Conservation (phyloP, 92 coral and sea anemone species). For the Porites cylindrica region DNA sequence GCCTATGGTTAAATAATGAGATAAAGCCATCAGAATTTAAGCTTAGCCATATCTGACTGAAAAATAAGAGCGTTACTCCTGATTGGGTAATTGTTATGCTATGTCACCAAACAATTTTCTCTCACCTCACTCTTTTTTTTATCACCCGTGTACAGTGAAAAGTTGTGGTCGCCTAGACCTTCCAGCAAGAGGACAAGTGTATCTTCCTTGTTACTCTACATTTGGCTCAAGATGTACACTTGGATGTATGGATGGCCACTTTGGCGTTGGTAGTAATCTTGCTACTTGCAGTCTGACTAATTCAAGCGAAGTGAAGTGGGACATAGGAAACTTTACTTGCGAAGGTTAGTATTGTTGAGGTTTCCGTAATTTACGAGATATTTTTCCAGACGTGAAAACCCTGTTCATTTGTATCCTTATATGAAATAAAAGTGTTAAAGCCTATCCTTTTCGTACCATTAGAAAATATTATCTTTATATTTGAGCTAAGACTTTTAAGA, state of each 20-base stretch:
- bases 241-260: constrained; percentile 23
- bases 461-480: too few species aligned
- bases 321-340: constrained; percentile 27
- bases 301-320: constrained; percentile 40
- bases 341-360: constrained; percentile 1
- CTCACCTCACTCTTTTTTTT: too few species aligned
- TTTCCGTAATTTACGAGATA: background rate
- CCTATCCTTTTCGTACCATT: too few species aligned
- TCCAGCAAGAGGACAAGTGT: constrained; percentile 3
- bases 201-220: constrained; percentile 30
- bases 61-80: too few species aligned
- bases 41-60: too few species aligned
- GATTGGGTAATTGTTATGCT: too few species aligned
- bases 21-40: too few species aligned
- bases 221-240: constrained; percentile 36
- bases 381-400: too few species aligned
- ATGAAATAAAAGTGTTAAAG: too few species aligned
- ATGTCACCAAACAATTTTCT: too few species aligned
- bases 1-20: too few species aligned
- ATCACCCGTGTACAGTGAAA: background rate
- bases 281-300: constrained; percentile 32
- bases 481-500: too few species aligned
- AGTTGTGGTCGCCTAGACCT: constrained; percentile 12
- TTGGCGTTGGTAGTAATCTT: constrained; percentile 1
- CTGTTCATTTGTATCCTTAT: background rate